Evolutionary conservation across 2,113 vertebrate species (phyloP).

Genomic region (Candoia aspera): DNA sequence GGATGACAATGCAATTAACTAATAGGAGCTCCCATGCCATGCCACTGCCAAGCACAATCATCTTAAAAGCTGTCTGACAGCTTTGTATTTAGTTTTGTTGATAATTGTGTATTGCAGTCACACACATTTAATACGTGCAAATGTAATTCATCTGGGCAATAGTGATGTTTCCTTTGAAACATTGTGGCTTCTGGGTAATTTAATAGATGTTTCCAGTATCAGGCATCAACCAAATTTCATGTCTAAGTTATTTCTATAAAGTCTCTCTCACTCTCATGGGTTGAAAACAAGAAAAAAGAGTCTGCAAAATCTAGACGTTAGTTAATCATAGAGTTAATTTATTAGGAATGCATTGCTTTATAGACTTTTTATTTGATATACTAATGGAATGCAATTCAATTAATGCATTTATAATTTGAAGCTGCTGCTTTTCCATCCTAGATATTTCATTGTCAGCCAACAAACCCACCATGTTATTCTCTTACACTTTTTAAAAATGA

Average conservation of each 20-base stretch:
- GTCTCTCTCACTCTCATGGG: constrained; percentile 16
- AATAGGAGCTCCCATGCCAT: background rate
- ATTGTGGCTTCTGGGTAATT: background rate
- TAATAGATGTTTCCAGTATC: constrained; percentile 9
- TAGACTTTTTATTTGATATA: constrained; percentile 13
- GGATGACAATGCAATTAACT: constrained; percentile 33
- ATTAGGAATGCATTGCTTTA: constrained; percentile 4
- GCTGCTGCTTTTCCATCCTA: constrained; percentile 34
- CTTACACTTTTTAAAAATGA: background rate
- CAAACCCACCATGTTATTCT: constrained; percentile 30
- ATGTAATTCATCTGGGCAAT: constrained; percentile 15
- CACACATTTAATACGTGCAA: constrained; percentile 28
- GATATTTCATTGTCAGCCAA: constrained; percentile 24
- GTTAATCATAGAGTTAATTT: constrained; percentile 30
- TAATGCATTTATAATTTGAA: constrained; percentile 33
- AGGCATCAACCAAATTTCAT: constrained; percentile 32
- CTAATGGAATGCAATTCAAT: constrained; percentile 37
- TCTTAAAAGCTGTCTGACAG: constrained; percentile 34
- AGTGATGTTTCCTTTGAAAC: background rate
- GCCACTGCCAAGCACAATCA: background rate
- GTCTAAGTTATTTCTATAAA: background rate
- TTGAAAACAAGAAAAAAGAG: constrained; percentile 16
- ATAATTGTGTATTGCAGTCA: constrained; percentile 14
- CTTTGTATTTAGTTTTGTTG: constrained; percentile 36
- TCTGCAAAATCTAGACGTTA: background rate